Conservation (phyloP, 2,888 invertebrate species). For the Apamea monoglypha region DNA sequence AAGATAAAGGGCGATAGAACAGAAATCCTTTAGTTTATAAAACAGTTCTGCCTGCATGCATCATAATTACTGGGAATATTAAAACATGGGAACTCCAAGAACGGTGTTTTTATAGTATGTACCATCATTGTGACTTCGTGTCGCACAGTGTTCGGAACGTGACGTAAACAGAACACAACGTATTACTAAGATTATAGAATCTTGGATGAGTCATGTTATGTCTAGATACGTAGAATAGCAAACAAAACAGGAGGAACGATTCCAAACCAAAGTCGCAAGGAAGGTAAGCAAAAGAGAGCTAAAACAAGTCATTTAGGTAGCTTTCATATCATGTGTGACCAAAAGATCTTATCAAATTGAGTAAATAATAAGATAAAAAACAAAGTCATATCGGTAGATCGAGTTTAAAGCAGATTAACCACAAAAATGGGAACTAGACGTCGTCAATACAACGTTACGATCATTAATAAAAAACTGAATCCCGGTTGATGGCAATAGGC, state of each 20-base stretch:
- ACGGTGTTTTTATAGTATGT: conserved; percentile 10
- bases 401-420: conserved; percentile 8
- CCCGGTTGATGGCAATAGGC: background rate
- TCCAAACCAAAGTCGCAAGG: background rate
- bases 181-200: conserved; percentile 38
- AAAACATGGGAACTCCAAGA: conserved; percentile 31
- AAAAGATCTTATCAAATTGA: conserved; percentile 25
- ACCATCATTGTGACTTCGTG: conserved; percentile 28
- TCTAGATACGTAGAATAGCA: conserved; percentile 4
- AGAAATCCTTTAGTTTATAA: conserved; percentile 11
- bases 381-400: background rate
- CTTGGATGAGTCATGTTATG: conserved; percentile 43
- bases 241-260: conserved; percentile 3
- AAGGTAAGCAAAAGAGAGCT: background rate
- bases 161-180: conserved; percentile 41
- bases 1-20: background rate
- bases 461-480: background rate
- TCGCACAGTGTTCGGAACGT: conserved; percentile 21
- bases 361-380: conserved; percentile 28
- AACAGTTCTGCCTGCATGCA: conserved; percentile 5
- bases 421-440: background rate
- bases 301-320: background rate
- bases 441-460: background rate
- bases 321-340: conserved; percentile 5
- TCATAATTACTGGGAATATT: conserved; percentile 15